Conservation (phyloP, 30 jellyfish, hydroid and myxozoan genomes). For the Nemopilema nomurai region DNA sequence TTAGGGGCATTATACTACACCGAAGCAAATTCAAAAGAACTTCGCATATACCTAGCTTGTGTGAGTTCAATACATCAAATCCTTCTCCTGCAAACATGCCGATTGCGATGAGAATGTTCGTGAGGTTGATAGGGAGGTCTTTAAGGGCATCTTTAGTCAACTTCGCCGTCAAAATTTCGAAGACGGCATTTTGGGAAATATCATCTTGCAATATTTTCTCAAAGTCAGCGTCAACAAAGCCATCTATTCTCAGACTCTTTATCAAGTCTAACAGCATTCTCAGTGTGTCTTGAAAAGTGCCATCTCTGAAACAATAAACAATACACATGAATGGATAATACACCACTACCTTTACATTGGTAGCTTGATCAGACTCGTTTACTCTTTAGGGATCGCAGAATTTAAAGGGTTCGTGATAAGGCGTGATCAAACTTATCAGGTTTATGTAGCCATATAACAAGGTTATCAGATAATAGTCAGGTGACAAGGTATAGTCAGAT, state of each 20-base stretch:
- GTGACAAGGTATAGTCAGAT: too few species aligned
- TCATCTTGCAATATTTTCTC: neutral
- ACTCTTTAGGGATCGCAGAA: too few species aligned
- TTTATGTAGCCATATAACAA: too few species aligned
- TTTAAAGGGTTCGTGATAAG: too few species aligned
- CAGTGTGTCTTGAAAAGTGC: slow-evolving; percentile 13
- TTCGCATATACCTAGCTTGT: neutral
- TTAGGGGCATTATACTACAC: too few species aligned
- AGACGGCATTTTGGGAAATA: neutral
- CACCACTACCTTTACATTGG: too few species aligned
- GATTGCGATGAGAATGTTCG: slow-evolving; percentile 6
- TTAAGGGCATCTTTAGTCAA: slow-evolving; percentile 3
- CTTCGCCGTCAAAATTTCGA: slow-evolving; percentile 2
- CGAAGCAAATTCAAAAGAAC: too few species aligned
- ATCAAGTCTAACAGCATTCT: neutral
- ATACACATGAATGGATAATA: too few species aligned
- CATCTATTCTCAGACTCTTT: neutral
- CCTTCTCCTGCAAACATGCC: slow-evolving; percentile 19
- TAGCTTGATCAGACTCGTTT: too few species aligned
- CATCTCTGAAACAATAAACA: neutral
- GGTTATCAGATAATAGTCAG: too few species aligned
- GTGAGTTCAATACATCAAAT: neutral
- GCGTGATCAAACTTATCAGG: too few species aligned
- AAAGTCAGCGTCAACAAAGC: neutral
- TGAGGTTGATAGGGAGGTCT: neutral